Conservation (phyloP, 2,888 invertebrate species). For the Strigamia transsilvanica region DNA sequence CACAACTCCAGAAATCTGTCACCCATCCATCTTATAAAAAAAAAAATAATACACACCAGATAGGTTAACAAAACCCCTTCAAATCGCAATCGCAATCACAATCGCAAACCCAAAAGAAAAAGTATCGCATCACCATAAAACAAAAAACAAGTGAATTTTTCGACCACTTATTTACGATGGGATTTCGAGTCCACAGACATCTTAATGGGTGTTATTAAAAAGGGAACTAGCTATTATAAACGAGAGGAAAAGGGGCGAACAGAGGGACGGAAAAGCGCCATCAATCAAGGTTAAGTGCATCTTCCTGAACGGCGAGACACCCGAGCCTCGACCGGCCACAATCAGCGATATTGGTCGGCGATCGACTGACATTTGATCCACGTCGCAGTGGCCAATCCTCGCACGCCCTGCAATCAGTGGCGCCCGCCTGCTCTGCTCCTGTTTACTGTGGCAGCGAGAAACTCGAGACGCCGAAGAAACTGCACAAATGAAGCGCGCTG, state of each 20-base stretch:
- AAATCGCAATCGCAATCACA: neutral
- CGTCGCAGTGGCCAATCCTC: slow-evolving; percentile 17
- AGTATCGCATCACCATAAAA: neutral
- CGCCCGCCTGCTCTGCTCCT: slow-evolving; percentile 35
- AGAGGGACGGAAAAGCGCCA: neutral
- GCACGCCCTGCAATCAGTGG: slow-evolving; percentile 31
- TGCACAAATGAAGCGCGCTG: neutral
- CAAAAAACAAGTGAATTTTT: neutral
- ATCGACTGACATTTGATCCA: slow-evolving; percentile 33
- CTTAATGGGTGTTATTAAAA: slow-evolving; percentile 35
- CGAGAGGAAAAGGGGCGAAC: neutral
- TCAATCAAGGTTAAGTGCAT: slow-evolving; percentile 35
- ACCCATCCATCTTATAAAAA: neutral
- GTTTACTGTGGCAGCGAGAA: neutral
- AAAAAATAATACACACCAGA: neutral
- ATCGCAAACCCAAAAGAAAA: neutral
- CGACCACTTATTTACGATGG: neutral
- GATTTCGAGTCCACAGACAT: neutral
- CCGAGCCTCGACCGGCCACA: slow-evolving; percentile 31
- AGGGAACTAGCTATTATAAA: slow-evolving; percentile 21
- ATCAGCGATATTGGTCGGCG: slow-evolving; percentile 38
- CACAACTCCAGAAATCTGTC: slow-evolving; percentile 27
- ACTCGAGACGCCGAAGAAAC: slow-evolving; percentile 6
- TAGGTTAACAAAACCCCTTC: neutral
- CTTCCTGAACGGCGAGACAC: slow-evolving; percentile 26